These are phyloP conservation scores for Thera britannica DNA, from an alignment of 2,888 invertebrate genomes.

Conservation along the genomic window DNA sequence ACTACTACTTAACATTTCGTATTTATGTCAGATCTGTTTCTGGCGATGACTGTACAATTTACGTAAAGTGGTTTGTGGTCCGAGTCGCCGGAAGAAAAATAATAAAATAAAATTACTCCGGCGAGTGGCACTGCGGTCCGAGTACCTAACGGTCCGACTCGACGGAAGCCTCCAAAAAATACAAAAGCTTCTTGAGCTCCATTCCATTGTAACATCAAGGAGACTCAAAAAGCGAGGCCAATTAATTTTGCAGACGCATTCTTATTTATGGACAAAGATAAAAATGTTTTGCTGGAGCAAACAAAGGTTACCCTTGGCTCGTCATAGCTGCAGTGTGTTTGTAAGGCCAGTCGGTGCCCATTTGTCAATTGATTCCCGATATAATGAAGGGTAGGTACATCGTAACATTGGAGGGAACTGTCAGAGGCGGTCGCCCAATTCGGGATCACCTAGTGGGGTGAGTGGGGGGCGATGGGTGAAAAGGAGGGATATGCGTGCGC, in stretches of 20 bases:
- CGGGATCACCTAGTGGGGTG: conserved; percentile 68
- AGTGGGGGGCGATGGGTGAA: conserved; percentile 55
- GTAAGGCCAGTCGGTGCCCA: conserved; percentile 60
- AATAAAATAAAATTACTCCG: too few species aligned
- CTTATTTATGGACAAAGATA: conserved; percentile 46
- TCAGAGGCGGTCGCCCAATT: conserved; percentile 75
- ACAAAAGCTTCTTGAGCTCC: conserved; percentile 42
- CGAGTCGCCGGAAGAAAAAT: too few species aligned
- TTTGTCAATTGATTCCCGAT: conserved; percentile 84
- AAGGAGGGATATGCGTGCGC: conserved; percentile 73
- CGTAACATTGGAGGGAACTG: conserved; percentile 76
- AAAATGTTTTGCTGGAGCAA: conserved; percentile 63
- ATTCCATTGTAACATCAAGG: conserved; percentile 45
- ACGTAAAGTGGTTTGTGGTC: too few species aligned
- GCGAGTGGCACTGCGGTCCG: too few species aligned
- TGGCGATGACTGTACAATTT: too few species aligned
- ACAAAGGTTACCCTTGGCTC: conserved; percentile 54
- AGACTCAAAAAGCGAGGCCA: conserved; percentile 47
- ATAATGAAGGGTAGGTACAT: conserved; percentile 83
- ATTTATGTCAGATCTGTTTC: too few species aligned
- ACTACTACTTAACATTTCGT: too few species aligned
- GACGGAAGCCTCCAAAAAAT: too few species aligned
- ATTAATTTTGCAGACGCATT: conserved; percentile 57
- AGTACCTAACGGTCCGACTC: too few species aligned
- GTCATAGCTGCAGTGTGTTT: conserved; percentile 48